Percentiles rank a stretch among this genome's conserved stretches.
Conservation (phyloP, 2,113 vertebrate genomes). For the Atherinomorus stipes region DNA sequence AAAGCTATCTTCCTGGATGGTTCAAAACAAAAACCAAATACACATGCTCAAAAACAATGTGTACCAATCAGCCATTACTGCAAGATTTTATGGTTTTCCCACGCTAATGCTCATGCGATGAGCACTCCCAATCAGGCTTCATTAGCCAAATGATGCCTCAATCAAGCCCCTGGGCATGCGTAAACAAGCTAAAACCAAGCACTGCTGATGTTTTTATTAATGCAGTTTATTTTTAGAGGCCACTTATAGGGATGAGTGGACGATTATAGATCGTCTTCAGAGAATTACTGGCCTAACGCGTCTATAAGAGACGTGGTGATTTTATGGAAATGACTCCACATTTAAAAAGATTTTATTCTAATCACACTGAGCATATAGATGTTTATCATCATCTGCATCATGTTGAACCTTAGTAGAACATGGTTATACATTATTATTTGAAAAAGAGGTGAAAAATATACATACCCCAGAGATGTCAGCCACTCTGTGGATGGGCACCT, state of each 20-base stretch:
- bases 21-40: too few species aligned
- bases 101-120: conserved; percentile 70
- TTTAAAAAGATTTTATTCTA: conserved; percentile 17
- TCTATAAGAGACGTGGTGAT: conserved; percentile 4
- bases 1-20: conserved; percentile 1
- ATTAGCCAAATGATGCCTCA: conserved; percentile 69
- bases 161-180: conserved; percentile 69
- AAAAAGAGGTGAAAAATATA: conserved; percentile 2
- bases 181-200: conserved; percentile 70
- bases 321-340: conserved; percentile 22
- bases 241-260: conserved; percentile 27
- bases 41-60: conserved; percentile 17
- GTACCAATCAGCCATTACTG: conserved; percentile 46
- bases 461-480: conserved; percentile 98
- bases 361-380: background rate
- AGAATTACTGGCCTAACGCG: conserved; percentile 15
- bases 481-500: conserved; percentile 96
- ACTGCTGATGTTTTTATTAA: conserved; percentile 76
- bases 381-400: conserved; percentile 3
- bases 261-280: conserved; percentile 30
- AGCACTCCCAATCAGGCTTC: conserved; percentile 71
- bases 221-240: conserved; percentile 76
- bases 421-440: background rate
- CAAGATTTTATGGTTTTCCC: conserved; percentile 62
- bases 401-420: background rate